Percentiles rank a stretch among this genome's conserved stretches.
These are phyloP conservation scores for Gasterosteus aculeatus DNA, from an alignment of 2,113 vertebrate genomes.

Conservation along the genomic window DNA sequence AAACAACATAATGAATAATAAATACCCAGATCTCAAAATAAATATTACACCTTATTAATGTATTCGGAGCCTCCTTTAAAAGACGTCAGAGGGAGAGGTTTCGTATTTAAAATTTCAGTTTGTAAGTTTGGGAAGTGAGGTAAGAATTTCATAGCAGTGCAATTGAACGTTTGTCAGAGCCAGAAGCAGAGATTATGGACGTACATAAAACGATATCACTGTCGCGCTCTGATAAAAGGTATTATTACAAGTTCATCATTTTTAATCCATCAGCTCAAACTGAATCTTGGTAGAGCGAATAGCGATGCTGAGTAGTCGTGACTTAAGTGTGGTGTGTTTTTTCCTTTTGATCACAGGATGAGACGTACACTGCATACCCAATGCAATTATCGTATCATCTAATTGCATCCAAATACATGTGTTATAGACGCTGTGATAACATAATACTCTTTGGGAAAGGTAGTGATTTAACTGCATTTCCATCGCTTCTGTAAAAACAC, in stretches of 20 bases:
- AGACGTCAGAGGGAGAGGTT: background rate
- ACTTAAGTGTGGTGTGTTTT: background rate
- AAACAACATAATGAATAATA: conserved; percentile 74
- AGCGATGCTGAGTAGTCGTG: background rate
- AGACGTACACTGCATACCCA: conserved; percentile 48
- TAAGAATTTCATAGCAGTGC: background rate
- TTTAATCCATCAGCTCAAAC: conserved; percentile 6
- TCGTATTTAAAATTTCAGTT: background rate
- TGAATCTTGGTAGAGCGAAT: conserved; percentile 4
- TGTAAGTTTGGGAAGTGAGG: background rate
- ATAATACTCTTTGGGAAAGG: conserved; percentile 48
- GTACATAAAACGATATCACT: background rate
- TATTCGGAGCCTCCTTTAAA: conserved; percentile 59
- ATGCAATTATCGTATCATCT: conserved; percentile 70
- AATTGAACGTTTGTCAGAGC: background rate
- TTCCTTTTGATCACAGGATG: conserved; percentile 35
- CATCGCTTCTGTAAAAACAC: conserved; percentile 39
- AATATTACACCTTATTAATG: conserved; percentile 70
- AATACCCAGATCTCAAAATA: conserved; percentile 67
- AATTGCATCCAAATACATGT: conserved; percentile 61
- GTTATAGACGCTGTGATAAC: conserved; percentile 61
- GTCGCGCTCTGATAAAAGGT: background rate
- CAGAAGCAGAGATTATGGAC: background rate
- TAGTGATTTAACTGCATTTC: conserved; percentile 32
- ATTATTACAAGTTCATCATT: background rate